Evolutionary conservation across 1,140 invertebrate genomes (phyloP).

Genomic region (Diachasma alloeum): DNA sequence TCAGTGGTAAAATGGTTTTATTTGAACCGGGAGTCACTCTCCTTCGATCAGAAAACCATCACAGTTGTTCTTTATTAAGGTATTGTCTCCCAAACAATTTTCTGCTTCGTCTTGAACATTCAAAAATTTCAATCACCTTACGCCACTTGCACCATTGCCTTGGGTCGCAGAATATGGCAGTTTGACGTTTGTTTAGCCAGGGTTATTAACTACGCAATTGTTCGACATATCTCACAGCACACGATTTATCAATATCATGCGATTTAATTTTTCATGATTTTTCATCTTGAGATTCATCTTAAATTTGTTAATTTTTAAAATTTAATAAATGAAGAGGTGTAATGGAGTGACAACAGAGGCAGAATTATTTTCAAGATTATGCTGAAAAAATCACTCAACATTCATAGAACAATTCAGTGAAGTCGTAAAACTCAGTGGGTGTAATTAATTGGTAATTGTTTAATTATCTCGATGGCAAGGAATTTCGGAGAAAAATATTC

Average conservation of each 20-base stretch:
- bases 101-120: slow-evolving; percentile 26
- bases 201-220: background rate
- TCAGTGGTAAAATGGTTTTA: background rate
- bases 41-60: slow-evolving; percentile 36
- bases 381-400: no score
- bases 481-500: no score
- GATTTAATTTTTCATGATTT: background rate
- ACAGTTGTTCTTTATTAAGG: slow-evolving; percentile 34
- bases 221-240: background rate
- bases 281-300: background rate
- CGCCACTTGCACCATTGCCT: slow-evolving; percentile 27
- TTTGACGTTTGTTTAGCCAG: slow-evolving; percentile 34
- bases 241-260: background rate
- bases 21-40: background rate
- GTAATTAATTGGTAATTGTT: no score
- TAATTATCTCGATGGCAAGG: no score
- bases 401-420: no score
- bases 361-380: no score
- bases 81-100: slow-evolving; percentile 48
- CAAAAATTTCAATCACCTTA: slow-evolving; percentile 26
- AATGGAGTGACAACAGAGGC: no score
- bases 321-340: no score
- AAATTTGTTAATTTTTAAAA: no score
- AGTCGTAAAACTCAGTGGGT: no score
- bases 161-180: slow-evolving; percentile 44